Evolutionary conservation across 2,113 vertebrate genomes (phyloP).

Genomic region (Pandion haliaetus): DNA sequence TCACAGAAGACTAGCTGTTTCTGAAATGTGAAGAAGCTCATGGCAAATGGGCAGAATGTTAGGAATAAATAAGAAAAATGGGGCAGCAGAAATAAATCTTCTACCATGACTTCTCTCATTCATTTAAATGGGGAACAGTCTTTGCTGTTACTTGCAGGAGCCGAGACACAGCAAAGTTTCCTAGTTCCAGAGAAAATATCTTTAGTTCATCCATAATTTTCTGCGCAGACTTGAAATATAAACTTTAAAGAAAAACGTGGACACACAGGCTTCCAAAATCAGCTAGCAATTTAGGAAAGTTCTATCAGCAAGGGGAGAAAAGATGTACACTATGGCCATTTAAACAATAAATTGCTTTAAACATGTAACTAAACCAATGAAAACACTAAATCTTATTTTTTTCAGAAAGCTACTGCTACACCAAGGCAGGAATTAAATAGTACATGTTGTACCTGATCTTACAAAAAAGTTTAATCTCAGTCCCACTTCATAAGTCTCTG

Average conservation of each 20-base stretch:
- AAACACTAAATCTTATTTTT: neutral
- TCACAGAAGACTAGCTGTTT: conserved; percentile 38
- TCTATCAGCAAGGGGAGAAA: neutral
- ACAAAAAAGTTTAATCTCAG: neutral
- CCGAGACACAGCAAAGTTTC: neutral
- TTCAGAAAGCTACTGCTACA: neutral
- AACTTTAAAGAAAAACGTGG: conserved; percentile 10
- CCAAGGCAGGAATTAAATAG: neutral
- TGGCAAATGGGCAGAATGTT: conserved; percentile 54
- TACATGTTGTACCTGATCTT: neutral
- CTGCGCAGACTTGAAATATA: neutral
- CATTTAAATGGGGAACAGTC: neutral
- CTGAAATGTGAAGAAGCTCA: conserved; percentile 63
- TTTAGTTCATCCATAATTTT: conserved; percentile 16
- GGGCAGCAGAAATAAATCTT: conserved; percentile 63
- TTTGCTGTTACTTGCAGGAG: neutral
- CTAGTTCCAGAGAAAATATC: conserved; percentile 5
- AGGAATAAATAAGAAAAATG: conserved; percentile 70
- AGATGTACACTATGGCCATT: neutral
- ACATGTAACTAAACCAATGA: neutral
- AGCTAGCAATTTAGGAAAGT: neutral
- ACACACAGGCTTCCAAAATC: neutral
- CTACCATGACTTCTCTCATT: conserved; percentile 16
- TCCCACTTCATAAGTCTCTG: neutral
- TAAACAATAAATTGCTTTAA: conserved; percentile 14